Conservation (phyloP, 2,797 vertebrate genomes). For the Anas acuta region DNA sequence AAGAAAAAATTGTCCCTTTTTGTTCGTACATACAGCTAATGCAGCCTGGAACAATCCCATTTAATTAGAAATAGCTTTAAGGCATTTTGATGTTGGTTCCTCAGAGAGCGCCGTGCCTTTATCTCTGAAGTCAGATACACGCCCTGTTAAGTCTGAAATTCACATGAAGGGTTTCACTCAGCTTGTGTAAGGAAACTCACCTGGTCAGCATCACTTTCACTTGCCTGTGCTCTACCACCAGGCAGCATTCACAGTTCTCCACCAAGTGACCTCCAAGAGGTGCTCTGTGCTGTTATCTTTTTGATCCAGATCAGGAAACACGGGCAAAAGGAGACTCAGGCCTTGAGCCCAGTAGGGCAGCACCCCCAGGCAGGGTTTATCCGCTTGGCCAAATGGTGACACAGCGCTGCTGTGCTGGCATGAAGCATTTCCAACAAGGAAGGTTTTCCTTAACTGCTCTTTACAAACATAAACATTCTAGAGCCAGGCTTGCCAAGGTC, state of each 20-base stretch:
- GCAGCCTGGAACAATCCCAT: neutral
- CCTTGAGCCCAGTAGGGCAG: neutral
- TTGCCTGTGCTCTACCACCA: neutral
- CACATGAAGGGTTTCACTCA: neutral
- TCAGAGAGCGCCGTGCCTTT: neutral
- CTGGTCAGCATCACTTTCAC: neutral
- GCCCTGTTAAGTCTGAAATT: neutral
- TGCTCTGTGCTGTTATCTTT: accelerated
- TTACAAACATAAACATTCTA: neutral
- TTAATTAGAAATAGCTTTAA: neutral
- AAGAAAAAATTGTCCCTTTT: neutral
- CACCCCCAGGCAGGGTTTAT: neutral
- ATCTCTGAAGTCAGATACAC: neutral
- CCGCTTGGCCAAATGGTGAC: neutral
- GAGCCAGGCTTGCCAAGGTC: neutral
- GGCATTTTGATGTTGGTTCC: neutral
- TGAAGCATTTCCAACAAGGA: neutral
- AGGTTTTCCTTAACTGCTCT: neutral
- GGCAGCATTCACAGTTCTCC: neutral
- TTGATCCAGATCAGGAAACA: neutral
- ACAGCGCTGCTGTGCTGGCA: neutral
- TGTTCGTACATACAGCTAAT: neutral
- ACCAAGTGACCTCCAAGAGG: neutral
- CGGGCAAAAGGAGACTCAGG: neutral
- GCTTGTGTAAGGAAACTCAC: neutral